Evolutionary conservation across 2,888 invertebrate species (phyloP), one percentile per base, ranked within the genome.

Genomic region (Cremastobaeus sp.): DNA sequence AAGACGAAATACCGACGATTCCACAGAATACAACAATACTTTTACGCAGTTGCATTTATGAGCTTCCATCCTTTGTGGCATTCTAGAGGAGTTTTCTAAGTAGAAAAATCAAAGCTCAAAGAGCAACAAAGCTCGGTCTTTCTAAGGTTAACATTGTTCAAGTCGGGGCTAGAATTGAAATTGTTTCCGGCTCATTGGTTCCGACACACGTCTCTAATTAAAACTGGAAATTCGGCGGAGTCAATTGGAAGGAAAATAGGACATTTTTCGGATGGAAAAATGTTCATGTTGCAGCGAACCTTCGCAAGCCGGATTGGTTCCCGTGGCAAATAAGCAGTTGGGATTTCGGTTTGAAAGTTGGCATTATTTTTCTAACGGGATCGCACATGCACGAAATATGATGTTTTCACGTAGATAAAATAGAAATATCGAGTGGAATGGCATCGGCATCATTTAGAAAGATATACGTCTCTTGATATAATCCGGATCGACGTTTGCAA

Each of bases 21-120:
- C 69, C 70, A 50, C 69, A 70, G 74, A 74, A 70, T 74, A 30
- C 65, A 54, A 43, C 45, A 45, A 48, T 70, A 70, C 62, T 64
- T 70, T 70, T 55, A 55, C 47, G 48, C 35, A 62, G 37, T 50
- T 55, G 50, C 39, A 70, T 82, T 83, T 83, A 82, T 81, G 82
- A 81, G 82, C 78, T 79, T 81, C 82, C 81, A 83, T 81, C 81
- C 81, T 81, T 81, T 78, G 79, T 76, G 77, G 77, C 78, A 80
- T 81, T 78, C 73, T 55, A 20, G 57, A 73, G 70, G 45, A 59
- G 35, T 15, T 37, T 48, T 57, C 35, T 57, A 25, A 11, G 34
- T 39, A 57, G 52, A 57, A 48, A 66, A 66, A 66, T 66, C 55
- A 14, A 39, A 18, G 37, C 41, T 48, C 65, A 66, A 66, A 55